phyloP scores from a whole-genome alignment of 2,797 vertebrate genomes.

The Hemibagrus guttatus region DNA sequence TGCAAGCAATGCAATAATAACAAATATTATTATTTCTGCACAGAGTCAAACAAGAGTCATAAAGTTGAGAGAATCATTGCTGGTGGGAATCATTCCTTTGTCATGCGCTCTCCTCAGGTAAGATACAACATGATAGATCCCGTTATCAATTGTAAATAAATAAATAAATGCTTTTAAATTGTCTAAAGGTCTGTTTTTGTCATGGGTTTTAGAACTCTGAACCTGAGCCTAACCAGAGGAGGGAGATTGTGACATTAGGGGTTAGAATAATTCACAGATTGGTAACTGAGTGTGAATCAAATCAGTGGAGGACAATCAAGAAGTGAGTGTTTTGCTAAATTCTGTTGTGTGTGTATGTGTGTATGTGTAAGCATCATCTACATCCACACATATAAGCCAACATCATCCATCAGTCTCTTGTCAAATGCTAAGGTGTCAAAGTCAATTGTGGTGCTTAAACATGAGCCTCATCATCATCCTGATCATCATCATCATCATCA shows the following conservation, averaged over 20 bases:
- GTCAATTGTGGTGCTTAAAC: background rate
- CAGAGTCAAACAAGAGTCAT: conserved; percentile 34
- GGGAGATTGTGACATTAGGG: conserved; percentile 49
- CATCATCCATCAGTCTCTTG: background rate
- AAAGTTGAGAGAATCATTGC: conserved; percentile 59
- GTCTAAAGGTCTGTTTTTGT: background rate
- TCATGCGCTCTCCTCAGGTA: conserved; percentile 34
- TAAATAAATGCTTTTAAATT: conserved; percentile 11
- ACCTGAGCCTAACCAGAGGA: background rate
- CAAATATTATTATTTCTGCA: background rate
- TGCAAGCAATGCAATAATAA: background rate
- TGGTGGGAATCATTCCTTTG: conserved; percentile 69
- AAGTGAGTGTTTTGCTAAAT: conserved; percentile 57
- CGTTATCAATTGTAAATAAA: too few relatives aligned
- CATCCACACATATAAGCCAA: background rate
- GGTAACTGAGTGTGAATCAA: conserved; percentile 49
- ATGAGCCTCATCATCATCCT: background rate
- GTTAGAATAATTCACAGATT: conserved; percentile 59
- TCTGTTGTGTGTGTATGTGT: too few relatives aligned
- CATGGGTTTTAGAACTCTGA: conserved; percentile 28
- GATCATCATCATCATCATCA: too few relatives aligned
- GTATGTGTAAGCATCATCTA: too few relatives aligned
- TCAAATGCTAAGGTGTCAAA: background rate
- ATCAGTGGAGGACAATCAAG: conserved; percentile 57
- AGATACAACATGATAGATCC: background rate